A percentile compares a stretch with the other conserved stretches of the same genome.
Conservation (phyloP, 2,797 vertebrate genomes). For the Myotis pilosus region DNA sequence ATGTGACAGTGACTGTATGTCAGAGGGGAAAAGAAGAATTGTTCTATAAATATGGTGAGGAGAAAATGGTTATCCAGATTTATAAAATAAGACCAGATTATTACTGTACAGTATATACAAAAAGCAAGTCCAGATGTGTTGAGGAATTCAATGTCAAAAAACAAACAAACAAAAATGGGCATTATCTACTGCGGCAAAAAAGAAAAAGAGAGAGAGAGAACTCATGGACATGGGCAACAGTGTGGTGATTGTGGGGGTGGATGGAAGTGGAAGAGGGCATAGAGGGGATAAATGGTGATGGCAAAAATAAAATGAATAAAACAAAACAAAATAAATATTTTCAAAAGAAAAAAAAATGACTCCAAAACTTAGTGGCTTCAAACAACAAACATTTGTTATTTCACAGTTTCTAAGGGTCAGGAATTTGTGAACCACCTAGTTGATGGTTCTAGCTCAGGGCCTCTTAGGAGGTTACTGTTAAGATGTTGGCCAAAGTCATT, state of each 20-base stretch:
- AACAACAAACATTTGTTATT: background rate
- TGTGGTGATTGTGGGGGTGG: no score
- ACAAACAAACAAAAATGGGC: background rate
- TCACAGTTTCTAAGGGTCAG: background rate
- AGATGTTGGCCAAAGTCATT: background rate
- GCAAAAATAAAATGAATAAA: no score
- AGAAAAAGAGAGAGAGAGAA: no score
- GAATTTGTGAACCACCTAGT: background rate
- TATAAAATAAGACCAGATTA: background rate
- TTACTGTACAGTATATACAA: background rate
- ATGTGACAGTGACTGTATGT: background rate
- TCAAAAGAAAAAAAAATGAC: background rate
- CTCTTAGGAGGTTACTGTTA: background rate
- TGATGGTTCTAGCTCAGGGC: background rate
- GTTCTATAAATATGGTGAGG: background rate
- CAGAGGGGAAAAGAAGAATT: background rate
- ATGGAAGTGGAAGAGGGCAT: no score
- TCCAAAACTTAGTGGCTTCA: background rate
- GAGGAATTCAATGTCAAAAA: background rate
- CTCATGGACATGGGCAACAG: no score
- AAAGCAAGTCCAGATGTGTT: background rate
- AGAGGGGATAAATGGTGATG: no score
- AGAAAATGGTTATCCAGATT: background rate
- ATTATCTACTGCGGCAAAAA: background rate
- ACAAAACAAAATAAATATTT: no score